A percentile compares a stretch with the other conserved stretches of the same genome.
phyloP scores from a whole-genome alignment of 2,888 invertebrate species.

The Peribatodes rhomboidaria region DNA sequence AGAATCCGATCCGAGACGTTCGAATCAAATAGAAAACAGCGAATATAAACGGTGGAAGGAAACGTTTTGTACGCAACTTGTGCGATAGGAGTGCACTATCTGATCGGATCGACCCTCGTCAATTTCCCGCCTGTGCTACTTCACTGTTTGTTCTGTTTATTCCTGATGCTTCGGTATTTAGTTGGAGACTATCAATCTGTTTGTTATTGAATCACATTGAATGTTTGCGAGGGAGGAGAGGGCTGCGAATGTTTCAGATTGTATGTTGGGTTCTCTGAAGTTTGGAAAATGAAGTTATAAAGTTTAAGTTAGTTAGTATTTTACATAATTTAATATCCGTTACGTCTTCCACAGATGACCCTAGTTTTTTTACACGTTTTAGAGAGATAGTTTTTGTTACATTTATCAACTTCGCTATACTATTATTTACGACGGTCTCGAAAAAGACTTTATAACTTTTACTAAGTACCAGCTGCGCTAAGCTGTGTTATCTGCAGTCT shows the following conservation, averaged over 20 bases:
- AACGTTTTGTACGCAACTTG: conserved; percentile 37
- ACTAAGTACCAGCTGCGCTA: no score
- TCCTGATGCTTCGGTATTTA: conserved; percentile 48
- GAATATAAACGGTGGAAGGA: conserved; percentile 41
- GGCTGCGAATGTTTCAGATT: neutral
- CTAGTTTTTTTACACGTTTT: no score
- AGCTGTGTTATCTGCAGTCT: no score
- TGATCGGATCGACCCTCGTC: conserved; percentile 64
- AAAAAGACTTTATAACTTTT: no score
- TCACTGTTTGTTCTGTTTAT: conserved; percentile 39
- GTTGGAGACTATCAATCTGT: conserved; percentile 31
- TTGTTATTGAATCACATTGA: conserved; percentile 13
- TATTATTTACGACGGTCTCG: no score
- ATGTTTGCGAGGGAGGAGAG: neutral
- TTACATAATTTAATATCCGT: no score
- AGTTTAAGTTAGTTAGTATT: neutral
- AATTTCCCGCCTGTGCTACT: conserved; percentile 57
- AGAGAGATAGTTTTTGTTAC: no score
- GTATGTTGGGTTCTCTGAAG: neutral
- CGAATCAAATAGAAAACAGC: conserved; percentile 33
- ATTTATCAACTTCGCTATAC: no score
- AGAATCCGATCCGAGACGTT: neutral
- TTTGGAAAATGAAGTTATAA: neutral
- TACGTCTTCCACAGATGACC: no score
- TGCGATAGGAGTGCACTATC: conserved; percentile 46